phyloP scores from a whole-genome alignment of 2,113 vertebrate species.

The Danio rerio region DNA sequence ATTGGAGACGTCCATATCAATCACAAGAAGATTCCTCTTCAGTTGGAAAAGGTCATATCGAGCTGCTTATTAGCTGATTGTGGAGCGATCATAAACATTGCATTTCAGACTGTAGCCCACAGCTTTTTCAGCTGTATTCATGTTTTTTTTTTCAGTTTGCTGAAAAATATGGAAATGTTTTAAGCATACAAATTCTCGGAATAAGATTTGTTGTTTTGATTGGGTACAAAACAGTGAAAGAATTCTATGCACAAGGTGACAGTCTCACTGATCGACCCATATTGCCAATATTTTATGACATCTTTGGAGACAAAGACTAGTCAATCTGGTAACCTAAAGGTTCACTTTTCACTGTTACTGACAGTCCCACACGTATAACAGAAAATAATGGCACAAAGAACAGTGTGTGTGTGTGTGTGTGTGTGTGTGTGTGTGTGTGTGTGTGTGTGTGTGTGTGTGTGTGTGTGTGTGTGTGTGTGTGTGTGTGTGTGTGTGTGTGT shows the following conservation, averaged over 20 bases:
- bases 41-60: too few species aligned
- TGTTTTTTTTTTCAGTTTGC: slow-evolving; percentile 57
- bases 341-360: too few species aligned
- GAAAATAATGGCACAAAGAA: too few species aligned
- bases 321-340: background rate
- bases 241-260: slow-evolving; percentile 75
- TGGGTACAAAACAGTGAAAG: slow-evolving; percentile 73
- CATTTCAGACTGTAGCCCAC: too few species aligned
- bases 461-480: too few species aligned
- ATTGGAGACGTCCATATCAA: slow-evolving; percentile 66
- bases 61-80: background rate
- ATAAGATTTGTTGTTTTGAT: slow-evolving; percentile 56
- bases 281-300: background rate
- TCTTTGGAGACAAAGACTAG: background rate
- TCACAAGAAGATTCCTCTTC: slow-evolving; percentile 46
- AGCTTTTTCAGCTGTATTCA: too few species aligned
- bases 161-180: slow-evolving; percentile 74
- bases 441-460: too few species aligned
- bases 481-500: too few species aligned
- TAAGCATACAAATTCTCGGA: slow-evolving; percentile 49
- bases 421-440: too few species aligned
- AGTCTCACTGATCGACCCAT: slow-evolving; percentile 61
- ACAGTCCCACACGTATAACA: too few species aligned
- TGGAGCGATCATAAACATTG: background rate
- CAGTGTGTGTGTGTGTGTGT: too few species aligned